phyloP scores from a whole-genome alignment of 2,888 invertebrate genomes.

The Plemyria rubiginata region DNA sequence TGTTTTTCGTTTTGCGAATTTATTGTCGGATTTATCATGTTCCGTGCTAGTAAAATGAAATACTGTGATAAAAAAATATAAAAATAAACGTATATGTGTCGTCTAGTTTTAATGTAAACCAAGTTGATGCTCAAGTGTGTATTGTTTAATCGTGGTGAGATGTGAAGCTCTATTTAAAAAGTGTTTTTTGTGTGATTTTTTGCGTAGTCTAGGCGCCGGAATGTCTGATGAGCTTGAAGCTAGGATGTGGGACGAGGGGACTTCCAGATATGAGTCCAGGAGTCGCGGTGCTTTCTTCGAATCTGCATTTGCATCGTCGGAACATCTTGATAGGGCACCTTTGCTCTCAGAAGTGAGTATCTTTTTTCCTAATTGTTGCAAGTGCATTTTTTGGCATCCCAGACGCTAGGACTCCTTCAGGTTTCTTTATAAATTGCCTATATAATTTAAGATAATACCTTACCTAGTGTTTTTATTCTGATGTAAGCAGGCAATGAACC shows the following conservation, averaged over 20 bases:
- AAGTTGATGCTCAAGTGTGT: constrained; percentile 3
- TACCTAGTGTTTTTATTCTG: too few species aligned
- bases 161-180: constrained; percentile 44
- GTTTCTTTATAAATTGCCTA: not conserved
- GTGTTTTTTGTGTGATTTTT: constrained; percentile 38
- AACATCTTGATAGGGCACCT: constrained; percentile 76
- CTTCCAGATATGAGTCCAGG: constrained; percentile 70
- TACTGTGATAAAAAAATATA: constrained; percentile 43
- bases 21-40: constrained; percentile 48
- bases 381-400: not conserved
- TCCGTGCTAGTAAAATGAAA: constrained; percentile 42
- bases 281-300: constrained; percentile 71
- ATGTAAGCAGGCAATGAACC: too few species aligned
- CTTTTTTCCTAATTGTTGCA: constrained; percentile 4
- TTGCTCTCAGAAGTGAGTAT: constrained; percentile 75
- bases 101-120: constrained; percentile 6
- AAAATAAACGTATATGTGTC: constrained; percentile 21
- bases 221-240: constrained; percentile 83
- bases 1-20: constrained; percentile 36
- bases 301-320: constrained; percentile 76
- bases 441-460: too few species aligned
- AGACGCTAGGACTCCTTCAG: too few species aligned
- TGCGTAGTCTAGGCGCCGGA: constrained; percentile 66
- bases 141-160: constrained; percentile 16
- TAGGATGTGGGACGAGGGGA: constrained; percentile 80